Base-by-base conservation (phyloP, 2,888 invertebrate genomes). In the Stegana nigrithorax region DNA sequence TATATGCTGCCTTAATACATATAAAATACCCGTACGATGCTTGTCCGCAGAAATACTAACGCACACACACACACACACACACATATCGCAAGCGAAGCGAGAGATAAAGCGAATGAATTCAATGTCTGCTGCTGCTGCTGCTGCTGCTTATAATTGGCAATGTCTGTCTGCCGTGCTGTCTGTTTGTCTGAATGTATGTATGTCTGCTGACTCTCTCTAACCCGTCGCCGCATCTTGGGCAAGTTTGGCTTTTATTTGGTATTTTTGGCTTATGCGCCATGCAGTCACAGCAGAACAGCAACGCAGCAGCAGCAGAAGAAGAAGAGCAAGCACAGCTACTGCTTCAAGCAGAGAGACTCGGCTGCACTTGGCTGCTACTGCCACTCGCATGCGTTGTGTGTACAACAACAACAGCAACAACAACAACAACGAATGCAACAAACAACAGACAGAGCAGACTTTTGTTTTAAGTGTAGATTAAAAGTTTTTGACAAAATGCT, bases 81-180 rank as follows among this genome's bases (percentile, higher is more conserved):
- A n/a, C n/a, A n/a, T n/a, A n/a, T n/a, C n/a, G n/a, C n/a, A n/a
- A n/a, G n/a, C n/a, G 8, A 44, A 17, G 44, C 44, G 2, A 27
- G 72, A 68, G 75, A 78, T 76, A 76, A 76, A 76, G 67, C 75
- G 79, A 76, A n/a, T n/a, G n/a, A n/a, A 76, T 76, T 76, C 75
- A 76, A 76, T 76, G 75, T 76, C 72, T 76, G 80, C 68, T n/a
- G n/a, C n/a, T n/a, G n/a, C n/a, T n/a, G n/a, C n/a, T n/a, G n/a
- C n/a, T n/a, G n/a, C n/a, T 69, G 78, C 75, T 78, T 76, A 75
- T 76, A 76, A 76, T 76, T 76, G 75, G 78, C 75, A 76, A 64
- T 70, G 69, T 69, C 70, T 65, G 67, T 67, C 59, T 64, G 6
- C 7, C 23, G 7, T 21, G 21, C 47, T 19, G 42, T 39, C 21